Conservation (phyloP, 1,140 invertebrate genomes). For the Potamilus streckersoni region DNA sequence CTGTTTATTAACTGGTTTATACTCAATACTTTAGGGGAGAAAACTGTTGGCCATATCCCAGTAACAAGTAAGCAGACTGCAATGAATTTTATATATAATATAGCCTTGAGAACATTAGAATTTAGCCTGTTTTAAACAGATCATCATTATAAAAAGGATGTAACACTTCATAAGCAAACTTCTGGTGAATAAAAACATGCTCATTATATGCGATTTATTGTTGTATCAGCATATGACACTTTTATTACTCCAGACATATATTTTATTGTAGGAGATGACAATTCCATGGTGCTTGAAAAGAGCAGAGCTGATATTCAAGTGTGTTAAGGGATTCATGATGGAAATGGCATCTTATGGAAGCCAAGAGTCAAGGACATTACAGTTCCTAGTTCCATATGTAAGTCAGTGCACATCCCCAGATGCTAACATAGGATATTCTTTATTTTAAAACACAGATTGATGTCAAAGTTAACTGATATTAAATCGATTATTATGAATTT, state of each 20-base stretch:
- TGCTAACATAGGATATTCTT: background rate
- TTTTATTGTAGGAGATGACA: conserved; percentile 84
- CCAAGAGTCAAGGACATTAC: conserved; percentile 88
- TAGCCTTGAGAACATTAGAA: no score
- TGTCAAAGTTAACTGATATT: background rate
- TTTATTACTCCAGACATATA: background rate
- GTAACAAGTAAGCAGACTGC: no score
- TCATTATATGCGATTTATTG: no score
- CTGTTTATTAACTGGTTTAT: no score
- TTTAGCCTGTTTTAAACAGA: no score
- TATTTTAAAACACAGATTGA: background rate
- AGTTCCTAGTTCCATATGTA: conserved; percentile 85
- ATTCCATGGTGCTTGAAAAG: conserved; percentile 94
- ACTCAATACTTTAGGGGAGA: no score
- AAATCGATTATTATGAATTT: background rate
- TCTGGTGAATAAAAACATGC: no score
- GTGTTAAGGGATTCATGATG: conserved; percentile 99
- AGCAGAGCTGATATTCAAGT: conserved; percentile 97
- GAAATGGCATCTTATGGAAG: conserved; percentile 90
- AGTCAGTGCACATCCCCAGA: conserved; percentile 25
- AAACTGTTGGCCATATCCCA: no score
- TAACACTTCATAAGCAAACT: no score
- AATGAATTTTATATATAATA: no score
- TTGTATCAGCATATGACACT: background rate
- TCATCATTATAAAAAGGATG: no score